Conservation (phyloP, 2,113 vertebrate species). For the Labeo rohita region DNA sequence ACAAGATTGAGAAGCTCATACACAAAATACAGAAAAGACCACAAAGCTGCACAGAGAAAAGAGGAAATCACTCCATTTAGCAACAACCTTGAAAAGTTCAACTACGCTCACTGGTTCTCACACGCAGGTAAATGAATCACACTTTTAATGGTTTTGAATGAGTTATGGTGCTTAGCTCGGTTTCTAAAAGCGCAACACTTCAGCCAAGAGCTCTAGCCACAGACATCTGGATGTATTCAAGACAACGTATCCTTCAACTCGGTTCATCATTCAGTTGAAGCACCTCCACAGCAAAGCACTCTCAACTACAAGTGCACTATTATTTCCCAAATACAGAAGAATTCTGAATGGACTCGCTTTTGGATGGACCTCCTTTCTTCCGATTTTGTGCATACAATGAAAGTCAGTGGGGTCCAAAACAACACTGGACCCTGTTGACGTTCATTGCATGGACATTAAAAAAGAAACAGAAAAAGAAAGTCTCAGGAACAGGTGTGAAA, state of each 20-base stretch:
- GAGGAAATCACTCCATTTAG: not conserved
- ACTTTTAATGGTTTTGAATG: constrained; percentile 35
- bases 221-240: constrained; percentile 78
- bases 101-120: not conserved
- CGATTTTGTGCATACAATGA: not conserved
- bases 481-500: no score
- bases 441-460: not conserved
- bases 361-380: not conserved
- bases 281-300: constrained; percentile 60
- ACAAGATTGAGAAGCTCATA: not conserved
- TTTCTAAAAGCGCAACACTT: constrained; percentile 32
- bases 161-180: not conserved
- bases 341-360: not conserved
- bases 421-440: not conserved
- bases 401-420: not conserved
- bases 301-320: not conserved
- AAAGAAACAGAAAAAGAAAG: not conserved
- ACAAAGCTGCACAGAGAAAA: not conserved
- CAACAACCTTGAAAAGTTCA: constrained; percentile 15
- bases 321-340: constrained; percentile 6
- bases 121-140: constrained; percentile 23
- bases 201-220: constrained; percentile 53
- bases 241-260: constrained; percentile 74
- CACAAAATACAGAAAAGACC: not conserved
- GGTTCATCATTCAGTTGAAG: constrained; percentile 67